Evolutionary conservation across 2,888 invertebrate species (phyloP).

Genomic region (Malthinus flaveolus): DNA sequence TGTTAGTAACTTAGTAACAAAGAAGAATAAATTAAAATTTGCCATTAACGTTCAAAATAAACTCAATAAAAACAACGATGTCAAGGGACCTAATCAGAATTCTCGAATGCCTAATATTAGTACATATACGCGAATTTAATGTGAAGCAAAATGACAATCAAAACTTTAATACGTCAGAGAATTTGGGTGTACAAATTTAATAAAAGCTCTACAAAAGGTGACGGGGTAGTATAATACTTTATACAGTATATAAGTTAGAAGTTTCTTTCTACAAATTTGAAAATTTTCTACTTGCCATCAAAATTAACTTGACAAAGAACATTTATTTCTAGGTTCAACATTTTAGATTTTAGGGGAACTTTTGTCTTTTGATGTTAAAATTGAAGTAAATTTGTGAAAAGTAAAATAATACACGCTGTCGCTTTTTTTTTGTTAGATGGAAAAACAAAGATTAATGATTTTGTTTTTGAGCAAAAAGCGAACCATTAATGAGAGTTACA

Average conservation of each 20-base stretch:
- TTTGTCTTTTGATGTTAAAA: slow-evolving; percentile 6
- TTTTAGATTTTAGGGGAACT: neutral
- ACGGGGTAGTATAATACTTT: too few species aligned
- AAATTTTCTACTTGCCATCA: slow-evolving; percentile 1
- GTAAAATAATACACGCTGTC: slow-evolving; percentile 6
- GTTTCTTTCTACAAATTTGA: neutral
- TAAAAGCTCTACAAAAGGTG: neutral
- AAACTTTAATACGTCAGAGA: neutral
- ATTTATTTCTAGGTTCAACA: neutral
- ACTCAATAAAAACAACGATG: too few species aligned
- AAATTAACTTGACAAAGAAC: slow-evolving; percentile 2
- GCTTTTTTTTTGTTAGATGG: neutral
- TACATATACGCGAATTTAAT: neutral
- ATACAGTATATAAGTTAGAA: too few species aligned
- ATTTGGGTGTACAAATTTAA: slow-evolving; percentile 3
- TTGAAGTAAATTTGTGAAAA: slow-evolving; percentile 7
- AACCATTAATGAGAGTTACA: slow-evolving; percentile 8
- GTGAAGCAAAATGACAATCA: neutral
- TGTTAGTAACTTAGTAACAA: too few species aligned
- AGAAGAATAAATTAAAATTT: too few species aligned
- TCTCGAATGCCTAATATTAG: too few species aligned
- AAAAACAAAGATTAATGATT: slow-evolving; percentile 8
- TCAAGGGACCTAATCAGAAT: too few species aligned
- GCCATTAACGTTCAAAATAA: too few species aligned
- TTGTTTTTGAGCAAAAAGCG: slow-evolving; percentile 6